Percentiles rank a stretch among this genome's conserved stretches.
phyloP scores from a whole-genome alignment of 2,888 invertebrate species.

The Nycteola revayana region DNA sequence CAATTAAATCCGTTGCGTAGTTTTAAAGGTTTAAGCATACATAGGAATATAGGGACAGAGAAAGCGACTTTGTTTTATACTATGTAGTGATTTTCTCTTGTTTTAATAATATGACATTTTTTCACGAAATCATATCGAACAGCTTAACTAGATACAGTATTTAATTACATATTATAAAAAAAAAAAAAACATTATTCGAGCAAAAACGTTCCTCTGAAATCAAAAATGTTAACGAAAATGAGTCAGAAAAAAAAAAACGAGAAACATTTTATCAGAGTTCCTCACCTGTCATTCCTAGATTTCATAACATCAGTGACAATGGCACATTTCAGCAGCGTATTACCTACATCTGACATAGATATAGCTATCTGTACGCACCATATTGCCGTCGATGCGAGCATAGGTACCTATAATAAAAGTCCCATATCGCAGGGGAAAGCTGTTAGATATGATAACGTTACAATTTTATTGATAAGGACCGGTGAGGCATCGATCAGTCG shows the following conservation, averaged over 20 bases:
- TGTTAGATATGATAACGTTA: slow-evolving; percentile 79
- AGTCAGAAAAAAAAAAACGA: neutral
- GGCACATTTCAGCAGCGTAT: slow-evolving; percentile 40
- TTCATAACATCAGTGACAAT: slow-evolving; percentile 48
- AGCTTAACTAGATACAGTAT: no score
- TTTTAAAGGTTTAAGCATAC: no score
- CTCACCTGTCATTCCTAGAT: slow-evolving; percentile 59
- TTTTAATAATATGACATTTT: no score
- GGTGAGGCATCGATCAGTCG: slow-evolving; percentile 76
- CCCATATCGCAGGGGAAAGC: slow-evolving; percentile 76
- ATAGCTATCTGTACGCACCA: slow-evolving; percentile 54
- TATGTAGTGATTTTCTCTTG: no score
- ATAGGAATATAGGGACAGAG: no score
- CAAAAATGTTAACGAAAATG: no score
- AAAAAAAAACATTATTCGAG: no score
- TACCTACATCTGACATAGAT: slow-evolving; percentile 64
- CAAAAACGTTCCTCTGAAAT: no score
- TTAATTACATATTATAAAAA: no score
- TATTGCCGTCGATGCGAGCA: slow-evolving; percentile 53
- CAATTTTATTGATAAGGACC: slow-evolving; percentile 77
- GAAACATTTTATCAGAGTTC: slow-evolving; percentile 25
- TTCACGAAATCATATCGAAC: no score
- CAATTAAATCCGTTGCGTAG: no score
- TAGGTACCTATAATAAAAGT: slow-evolving; percentile 67
- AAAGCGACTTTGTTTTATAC: no score